Evolutionary conservation across 2,113 vertebrate genomes (phyloP).

Genomic region (Bothrops jararaca): DNA sequence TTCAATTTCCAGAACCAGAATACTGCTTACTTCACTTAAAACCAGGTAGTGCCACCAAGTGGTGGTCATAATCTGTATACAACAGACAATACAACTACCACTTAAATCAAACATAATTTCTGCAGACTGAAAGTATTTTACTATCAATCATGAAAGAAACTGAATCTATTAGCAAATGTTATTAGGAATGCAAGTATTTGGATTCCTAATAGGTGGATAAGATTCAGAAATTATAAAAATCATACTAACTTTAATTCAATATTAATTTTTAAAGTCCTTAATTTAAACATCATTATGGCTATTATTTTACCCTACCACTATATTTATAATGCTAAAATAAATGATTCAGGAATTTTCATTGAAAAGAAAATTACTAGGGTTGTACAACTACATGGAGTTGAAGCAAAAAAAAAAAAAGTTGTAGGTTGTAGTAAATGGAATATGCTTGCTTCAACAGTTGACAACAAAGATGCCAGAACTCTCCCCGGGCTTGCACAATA

Average conservation of each 20-base stretch:
- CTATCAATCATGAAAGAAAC: neutral
- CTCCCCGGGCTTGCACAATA: neutral
- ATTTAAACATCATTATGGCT: neutral
- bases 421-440: neutral
- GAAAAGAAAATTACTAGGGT: neutral
- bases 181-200: neutral
- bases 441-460: neutral
- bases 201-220: neutral
- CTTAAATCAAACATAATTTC: neutral
- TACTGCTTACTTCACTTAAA: conserved; percentile 52
- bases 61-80: conserved; percentile 54
- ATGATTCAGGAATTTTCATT: neutral
- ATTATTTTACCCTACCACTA: neutral
- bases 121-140: fast-evolving
- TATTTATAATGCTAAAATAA: neutral
- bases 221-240: conserved; percentile 18
- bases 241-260: neutral
- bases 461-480: neutral
- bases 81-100: conserved; percentile 1
- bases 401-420: neutral
- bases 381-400: neutral
- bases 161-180: neutral
- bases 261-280: neutral
- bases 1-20: neutral
- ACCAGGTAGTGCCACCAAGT: conserved; percentile 77